A percentile compares a stretch with the other conserved stretches of the same genome.
Evolutionary conservation across 2,888 invertebrate species (phyloP).

Genomic region (Papilio elwesi): DNA sequence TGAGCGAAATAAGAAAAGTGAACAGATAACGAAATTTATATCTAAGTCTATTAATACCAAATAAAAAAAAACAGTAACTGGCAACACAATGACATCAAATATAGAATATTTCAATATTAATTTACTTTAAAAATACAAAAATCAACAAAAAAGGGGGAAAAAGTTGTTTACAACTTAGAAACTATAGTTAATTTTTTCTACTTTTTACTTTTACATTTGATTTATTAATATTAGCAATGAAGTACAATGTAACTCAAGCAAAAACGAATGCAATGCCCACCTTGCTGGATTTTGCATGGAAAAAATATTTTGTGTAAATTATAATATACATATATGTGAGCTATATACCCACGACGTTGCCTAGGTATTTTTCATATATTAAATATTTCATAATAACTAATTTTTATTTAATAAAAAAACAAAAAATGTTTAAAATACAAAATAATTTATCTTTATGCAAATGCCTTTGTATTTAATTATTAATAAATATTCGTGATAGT

Average conservation of each 20-base stretch:
- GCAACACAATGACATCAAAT: not conserved
- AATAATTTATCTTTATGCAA: not conserved
- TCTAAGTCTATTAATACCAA: constrained; percentile 4
- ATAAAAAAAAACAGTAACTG: not conserved
- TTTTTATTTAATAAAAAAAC: not conserved
- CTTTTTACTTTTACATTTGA: no score
- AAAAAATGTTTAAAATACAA: not conserved
- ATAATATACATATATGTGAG: not conserved
- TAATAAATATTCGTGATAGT: constrained; percentile 7
- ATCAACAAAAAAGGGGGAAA: not conserved
- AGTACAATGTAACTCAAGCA: no score
- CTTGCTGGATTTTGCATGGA: no score
- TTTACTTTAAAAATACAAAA: not conserved
- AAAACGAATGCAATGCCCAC: no score
- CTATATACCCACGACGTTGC: not conserved
- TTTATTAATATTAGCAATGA: no score
- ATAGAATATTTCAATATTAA: not conserved
- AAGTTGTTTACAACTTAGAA: constrained; percentile 4
- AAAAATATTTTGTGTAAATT: no score
- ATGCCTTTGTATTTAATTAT: not conserved
- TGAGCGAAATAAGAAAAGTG: constrained; percentile 21
- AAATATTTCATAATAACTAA: constrained; percentile 5
- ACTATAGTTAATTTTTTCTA: not conserved
- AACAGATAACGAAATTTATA: constrained; percentile 10
- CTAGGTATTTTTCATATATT: not conserved